phyloP scores from a whole-genome alignment of 2,113 vertebrate genomes.

The Regulus satrapa region DNA sequence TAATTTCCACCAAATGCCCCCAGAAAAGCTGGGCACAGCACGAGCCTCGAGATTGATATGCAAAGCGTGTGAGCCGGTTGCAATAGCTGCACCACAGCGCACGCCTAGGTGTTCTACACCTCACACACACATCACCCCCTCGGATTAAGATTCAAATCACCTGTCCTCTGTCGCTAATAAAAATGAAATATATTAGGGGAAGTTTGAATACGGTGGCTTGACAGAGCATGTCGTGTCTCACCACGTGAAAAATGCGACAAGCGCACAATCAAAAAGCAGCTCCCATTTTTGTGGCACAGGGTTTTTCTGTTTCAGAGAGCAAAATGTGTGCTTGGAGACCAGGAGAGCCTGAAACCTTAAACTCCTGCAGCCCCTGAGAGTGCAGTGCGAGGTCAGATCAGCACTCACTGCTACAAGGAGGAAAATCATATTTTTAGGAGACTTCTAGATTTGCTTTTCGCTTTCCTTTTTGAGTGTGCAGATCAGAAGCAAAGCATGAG shows the following conservation, averaged over 20 bases:
- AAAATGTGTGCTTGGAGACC: background rate
- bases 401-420: background rate
- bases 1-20: background rate
- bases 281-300: background rate
- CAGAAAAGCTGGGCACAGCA: background rate
- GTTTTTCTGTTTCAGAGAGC: background rate
- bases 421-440: background rate
- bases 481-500: background rate
- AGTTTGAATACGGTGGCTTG: background rate
- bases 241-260: background rate
- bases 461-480: background rate
- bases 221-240: background rate
- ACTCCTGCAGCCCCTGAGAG: background rate
- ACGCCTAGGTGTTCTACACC: background rate
- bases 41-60: background rate
- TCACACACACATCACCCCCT: background rate
- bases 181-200: background rate
- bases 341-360: background rate
- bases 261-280: background rate
- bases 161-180: background rate
- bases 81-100: background rate
- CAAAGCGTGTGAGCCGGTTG: background rate
- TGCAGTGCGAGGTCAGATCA: background rate
- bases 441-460: background rate
- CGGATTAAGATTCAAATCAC: conserved; percentile 11